Percentiles rank a stretch among this genome's conserved stretches.
Evolutionary conservation across 2,888 invertebrate species (phyloP).

Genomic region (Belgica antarctica): DNA sequence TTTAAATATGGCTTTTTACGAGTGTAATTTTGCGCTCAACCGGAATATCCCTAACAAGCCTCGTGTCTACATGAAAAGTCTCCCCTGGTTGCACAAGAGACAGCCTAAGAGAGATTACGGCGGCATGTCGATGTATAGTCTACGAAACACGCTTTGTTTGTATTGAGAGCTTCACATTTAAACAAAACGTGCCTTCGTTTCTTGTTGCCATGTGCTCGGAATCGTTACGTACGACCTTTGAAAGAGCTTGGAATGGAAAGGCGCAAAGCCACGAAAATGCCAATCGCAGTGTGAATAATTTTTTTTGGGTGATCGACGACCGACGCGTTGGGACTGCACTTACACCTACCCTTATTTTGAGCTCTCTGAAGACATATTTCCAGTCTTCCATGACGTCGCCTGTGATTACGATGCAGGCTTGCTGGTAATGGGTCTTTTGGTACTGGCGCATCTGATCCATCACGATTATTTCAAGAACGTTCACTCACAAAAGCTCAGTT

Average conservation of each 20-base stretch:
- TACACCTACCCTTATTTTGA: conserved; percentile 40
- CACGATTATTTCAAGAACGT: not conserved
- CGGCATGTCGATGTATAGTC: not conserved
- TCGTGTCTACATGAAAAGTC: too few relatives aligned
- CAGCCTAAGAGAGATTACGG: not conserved
- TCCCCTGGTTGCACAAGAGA: too few relatives aligned
- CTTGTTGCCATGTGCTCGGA: conserved; percentile 22
- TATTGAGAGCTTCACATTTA: not conserved
- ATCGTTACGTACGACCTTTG: conserved; percentile 18
- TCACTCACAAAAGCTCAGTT: not conserved
- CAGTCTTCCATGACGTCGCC: conserved; percentile 40
- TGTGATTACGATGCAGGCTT: conserved; percentile 21
- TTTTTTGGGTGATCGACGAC: too few relatives aligned
- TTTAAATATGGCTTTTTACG: too few relatives aligned
- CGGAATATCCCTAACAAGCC: too few relatives aligned
- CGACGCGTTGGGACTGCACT: conserved; percentile 31
- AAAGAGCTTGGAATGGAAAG: not conserved
- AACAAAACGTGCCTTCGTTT: conserved; percentile 12
- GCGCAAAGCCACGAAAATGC: too few relatives aligned
- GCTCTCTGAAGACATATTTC: conserved; percentile 38
- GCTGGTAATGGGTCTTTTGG: conserved; percentile 27
- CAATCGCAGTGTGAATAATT: too few relatives aligned
- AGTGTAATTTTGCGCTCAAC: too few relatives aligned
- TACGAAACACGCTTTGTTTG: not conserved
- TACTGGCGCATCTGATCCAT: conserved; percentile 37